These are phyloP conservation scores for Tiphia femorata DNA, from an alignment of 2,888 invertebrate genomes.

Conservation along the genomic window DNA sequence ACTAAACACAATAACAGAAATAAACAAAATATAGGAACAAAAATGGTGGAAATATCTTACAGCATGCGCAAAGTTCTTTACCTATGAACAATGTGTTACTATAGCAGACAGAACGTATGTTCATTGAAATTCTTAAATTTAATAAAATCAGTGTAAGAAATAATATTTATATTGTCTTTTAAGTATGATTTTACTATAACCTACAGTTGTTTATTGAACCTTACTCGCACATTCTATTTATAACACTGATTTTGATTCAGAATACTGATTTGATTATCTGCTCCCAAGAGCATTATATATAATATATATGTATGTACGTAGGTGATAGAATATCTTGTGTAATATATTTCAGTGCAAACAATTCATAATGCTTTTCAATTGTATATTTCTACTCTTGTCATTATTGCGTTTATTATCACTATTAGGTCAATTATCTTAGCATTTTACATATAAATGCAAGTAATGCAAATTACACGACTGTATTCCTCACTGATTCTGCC, in stretches of 20 bases:
- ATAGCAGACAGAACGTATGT: background rate
- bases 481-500: constrained; percentile 8
- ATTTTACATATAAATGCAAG: constrained; percentile 19
- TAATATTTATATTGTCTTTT: constrained; percentile 26
- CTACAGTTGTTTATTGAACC: constrained; percentile 27
- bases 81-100: too few relatives aligned
- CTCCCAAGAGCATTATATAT: constrained; percentile 32
- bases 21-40: background rate
- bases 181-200: constrained; percentile 23
- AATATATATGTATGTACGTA: constrained; percentile 14
- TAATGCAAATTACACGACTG: constrained; percentile 26
- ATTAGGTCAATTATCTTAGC: constrained; percentile 23
- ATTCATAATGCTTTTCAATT: constrained; percentile 30
- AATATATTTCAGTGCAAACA: constrained; percentile 42
- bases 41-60: too few relatives aligned
- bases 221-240: too few relatives aligned
- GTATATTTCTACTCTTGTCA: constrained; percentile 40
- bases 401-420: constrained; percentile 54
- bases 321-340: constrained; percentile 38
- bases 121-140: background rate
- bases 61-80: too few relatives aligned
- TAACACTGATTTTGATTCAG: constrained; percentile 39
- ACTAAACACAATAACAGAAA: background rate
- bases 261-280: constrained; percentile 47
- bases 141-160: background rate